Conservation (phyloP, 2,797 vertebrate species). For the Enteromius mattozi region DNA sequence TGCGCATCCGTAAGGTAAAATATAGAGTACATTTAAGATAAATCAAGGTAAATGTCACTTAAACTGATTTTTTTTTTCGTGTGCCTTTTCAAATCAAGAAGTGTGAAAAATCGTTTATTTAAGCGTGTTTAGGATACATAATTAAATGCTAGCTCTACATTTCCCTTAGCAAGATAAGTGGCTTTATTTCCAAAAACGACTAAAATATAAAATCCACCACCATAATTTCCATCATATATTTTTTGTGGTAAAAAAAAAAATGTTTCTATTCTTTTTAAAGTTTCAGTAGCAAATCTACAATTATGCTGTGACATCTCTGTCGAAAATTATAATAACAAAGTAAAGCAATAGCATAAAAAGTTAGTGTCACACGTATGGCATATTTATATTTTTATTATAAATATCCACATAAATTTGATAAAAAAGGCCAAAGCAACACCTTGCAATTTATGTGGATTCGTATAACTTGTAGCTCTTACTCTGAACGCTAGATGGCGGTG, state of each 20-base stretch:
- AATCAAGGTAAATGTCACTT: neutral
- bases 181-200: neutral
- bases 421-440: neutral
- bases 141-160: neutral
- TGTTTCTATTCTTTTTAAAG: neutral
- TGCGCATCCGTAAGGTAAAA: neutral
- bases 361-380: neutral
- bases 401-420: neutral
- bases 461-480: neutral
- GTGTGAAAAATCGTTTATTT: neutral
- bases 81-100: neutral
- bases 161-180: too few species aligned
- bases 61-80: neutral
- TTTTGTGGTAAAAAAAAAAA: neutral
- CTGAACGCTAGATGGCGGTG: constrained; percentile 63
- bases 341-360: neutral
- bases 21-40: neutral
- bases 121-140: neutral
- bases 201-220: neutral
- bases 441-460: too few species aligned
- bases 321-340: neutral
- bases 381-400: neutral
- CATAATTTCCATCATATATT: neutral
- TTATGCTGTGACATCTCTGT: too few species aligned
- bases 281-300: neutral